phyloP scores from a whole-genome alignment of 2,888 invertebrate genomes.

The Notodonta ziczac region DNA sequence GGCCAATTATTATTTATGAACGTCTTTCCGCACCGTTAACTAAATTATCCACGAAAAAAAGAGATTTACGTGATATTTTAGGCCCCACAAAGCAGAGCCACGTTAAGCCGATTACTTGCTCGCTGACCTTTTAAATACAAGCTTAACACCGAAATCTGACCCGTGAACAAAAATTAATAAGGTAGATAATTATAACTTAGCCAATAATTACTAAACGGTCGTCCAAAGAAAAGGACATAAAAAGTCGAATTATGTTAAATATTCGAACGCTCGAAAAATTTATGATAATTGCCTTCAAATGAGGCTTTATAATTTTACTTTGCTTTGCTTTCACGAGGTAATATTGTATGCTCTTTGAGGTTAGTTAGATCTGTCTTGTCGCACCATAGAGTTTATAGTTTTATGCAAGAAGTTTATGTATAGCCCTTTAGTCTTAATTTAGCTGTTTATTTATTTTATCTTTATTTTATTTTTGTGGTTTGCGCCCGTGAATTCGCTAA shows the following conservation, averaged over 20 bases:
- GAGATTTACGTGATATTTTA: conserved; percentile 37
- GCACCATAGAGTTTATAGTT: too few relatives aligned
- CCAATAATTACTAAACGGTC: conserved; percentile 30
- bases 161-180: conserved; percentile 52
- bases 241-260: conserved; percentile 29
- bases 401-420: too few relatives aligned
- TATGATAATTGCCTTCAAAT: conserved; percentile 25
- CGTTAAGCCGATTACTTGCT: conserved; percentile 60
- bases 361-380: too few relatives aligned
- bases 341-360: too few relatives aligned
- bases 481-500: too few relatives aligned
- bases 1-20: conserved; percentile 24
- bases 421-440: too few relatives aligned
- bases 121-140: conserved; percentile 58
- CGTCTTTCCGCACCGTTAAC: conserved; percentile 27
- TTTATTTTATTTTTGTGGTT: too few relatives aligned
- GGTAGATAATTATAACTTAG: conserved; percentile 48
- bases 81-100: conserved; percentile 37
- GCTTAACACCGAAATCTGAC: conserved; percentile 55
- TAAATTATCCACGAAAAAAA: conserved; percentile 36
- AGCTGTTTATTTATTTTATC: too few relatives aligned
- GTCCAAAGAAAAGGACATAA: conserved; percentile 9
- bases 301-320: conserved; percentile 4
- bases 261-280: conserved; percentile 21
- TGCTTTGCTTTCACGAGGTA: too few relatives aligned